Evolutionary conservation across 2,113 vertebrate genomes (phyloP).

Genomic region (Myotis davidii): DNA sequence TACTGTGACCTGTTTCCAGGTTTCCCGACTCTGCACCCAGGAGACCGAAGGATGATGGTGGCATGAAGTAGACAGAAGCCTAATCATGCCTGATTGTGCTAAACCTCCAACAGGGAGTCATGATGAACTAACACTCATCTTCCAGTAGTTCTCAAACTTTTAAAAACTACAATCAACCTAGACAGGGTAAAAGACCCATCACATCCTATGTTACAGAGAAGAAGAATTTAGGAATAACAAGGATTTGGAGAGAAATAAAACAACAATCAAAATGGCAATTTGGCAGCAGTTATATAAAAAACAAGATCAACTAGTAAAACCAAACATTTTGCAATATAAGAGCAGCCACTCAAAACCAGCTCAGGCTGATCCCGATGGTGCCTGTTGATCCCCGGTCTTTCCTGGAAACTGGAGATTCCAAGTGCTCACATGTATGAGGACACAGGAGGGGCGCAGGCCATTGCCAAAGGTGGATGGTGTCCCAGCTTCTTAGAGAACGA

Average conservation of each 20-base stretch:
- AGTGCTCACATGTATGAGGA: not conserved
- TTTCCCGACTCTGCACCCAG: not conserved
- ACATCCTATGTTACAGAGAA: not conserved
- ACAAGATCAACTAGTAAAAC: not conserved
- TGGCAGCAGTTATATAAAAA: not conserved
- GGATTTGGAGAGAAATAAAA: not conserved
- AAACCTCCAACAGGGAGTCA: too few relatives aligned
- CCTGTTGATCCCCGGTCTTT: not conserved
- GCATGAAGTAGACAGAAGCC: not conserved
- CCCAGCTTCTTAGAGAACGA: not conserved
- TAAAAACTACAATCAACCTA: not conserved
- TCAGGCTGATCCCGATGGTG: not conserved
- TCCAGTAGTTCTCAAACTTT: not conserved
- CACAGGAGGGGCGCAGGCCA: not conserved
- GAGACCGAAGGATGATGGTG: not conserved
- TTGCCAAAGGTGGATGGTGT: not conserved
- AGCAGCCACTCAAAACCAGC: not conserved
- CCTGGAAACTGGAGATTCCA: not conserved
- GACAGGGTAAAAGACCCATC: not conserved
- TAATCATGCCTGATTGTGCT: not conserved
- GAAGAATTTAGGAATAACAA: not conserved
- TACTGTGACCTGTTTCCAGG: not conserved
- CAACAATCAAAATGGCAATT: not conserved
- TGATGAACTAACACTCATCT: not conserved
- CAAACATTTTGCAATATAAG: not conserved